phyloP scores from a whole-genome alignment of 1,140 invertebrate species.

The Semibalanus balanoides region DNA sequence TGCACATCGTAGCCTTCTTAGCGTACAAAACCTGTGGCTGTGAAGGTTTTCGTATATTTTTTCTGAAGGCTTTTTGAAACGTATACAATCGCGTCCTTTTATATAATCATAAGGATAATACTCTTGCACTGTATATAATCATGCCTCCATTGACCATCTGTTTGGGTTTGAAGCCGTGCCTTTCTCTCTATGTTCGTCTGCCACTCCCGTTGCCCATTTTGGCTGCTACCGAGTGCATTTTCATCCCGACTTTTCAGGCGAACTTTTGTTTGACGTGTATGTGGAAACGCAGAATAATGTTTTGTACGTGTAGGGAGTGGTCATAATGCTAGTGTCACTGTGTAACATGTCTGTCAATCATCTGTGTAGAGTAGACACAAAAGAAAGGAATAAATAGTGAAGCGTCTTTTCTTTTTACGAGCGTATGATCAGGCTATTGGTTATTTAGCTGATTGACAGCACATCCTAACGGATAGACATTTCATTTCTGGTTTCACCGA shows the following conservation, averaged over 20 bases:
- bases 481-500: too few relatives aligned
- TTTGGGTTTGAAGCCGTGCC: neutral
- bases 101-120: neutral
- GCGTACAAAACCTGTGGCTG: constrained; percentile 1
- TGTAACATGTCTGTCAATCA: too few relatives aligned
- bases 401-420: too few relatives aligned
- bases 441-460: too few relatives aligned
- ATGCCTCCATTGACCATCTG: neutral
- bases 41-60: neutral
- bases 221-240: neutral
- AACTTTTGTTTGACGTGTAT: neutral
- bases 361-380: too few relatives aligned
- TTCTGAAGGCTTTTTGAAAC: neutral
- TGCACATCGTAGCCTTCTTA: neutral
- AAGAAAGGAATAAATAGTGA: too few relatives aligned
- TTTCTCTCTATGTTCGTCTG: neutral
- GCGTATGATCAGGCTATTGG: too few relatives aligned
- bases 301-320: too few relatives aligned
- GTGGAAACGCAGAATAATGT: too few relatives aligned
- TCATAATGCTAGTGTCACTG: too few relatives aligned
- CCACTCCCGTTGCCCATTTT: neutral
- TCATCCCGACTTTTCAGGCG: neutral
- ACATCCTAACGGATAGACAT: too few relatives aligned
- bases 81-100: neutral
- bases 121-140: constrained; percentile 2